Base-by-base conservation (phyloP, 2,797 vertebrate species). In the Spondyliosoma cantharus region DNA sequence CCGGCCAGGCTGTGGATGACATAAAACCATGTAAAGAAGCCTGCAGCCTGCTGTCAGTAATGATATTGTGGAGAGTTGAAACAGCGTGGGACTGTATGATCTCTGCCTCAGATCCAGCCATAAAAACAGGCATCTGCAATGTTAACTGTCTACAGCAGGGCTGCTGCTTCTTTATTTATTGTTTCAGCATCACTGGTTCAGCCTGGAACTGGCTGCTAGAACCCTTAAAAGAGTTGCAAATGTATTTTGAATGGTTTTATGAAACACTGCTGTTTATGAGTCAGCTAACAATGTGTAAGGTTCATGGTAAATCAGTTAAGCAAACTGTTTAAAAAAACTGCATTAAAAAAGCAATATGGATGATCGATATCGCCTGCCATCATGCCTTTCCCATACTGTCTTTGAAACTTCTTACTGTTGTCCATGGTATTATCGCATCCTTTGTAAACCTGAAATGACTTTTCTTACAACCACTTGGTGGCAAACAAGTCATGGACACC, bases 11-110 rank as follows among this genome's bases (percentile, higher is more conserved):
- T 71, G 52, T 62, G 48, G 43, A 76, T 74, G 65, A 60, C 56
- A 78, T 80, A 56, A 87, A 84, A 78, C 54, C 59, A 20, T 32
- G 52, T 68, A 50, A 82, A 76, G 80, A 58, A 56, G 62, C 72
- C 67, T 81, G 74, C 73, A 77, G 76, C 66, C 73, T 74, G 70
- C 84, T 84, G 84, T 84, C 76, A 77, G 71, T 82, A 76, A 88
- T 85, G 84, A 86, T 80, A 72, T 78, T 56, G 78, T 80, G 59
- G 52, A 22, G 76, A 67, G 74, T 60, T 79, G 46, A 86, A 89
- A 81, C 76, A 80, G 74, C 67, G 15, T 59, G 68, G 11, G 62
- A 71, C 49, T 66, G 70, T 76, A 68, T 85, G 80, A 84, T 78
- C 70, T 84, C 45, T 68, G 57, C 69, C 45, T 84, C 32, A 71